A percentile compares a stretch with the other conserved stretches of the same genome.
phyloP scores from a whole-genome alignment of 1,140 invertebrate species.

The Pollicipes pollicipes region DNA sequence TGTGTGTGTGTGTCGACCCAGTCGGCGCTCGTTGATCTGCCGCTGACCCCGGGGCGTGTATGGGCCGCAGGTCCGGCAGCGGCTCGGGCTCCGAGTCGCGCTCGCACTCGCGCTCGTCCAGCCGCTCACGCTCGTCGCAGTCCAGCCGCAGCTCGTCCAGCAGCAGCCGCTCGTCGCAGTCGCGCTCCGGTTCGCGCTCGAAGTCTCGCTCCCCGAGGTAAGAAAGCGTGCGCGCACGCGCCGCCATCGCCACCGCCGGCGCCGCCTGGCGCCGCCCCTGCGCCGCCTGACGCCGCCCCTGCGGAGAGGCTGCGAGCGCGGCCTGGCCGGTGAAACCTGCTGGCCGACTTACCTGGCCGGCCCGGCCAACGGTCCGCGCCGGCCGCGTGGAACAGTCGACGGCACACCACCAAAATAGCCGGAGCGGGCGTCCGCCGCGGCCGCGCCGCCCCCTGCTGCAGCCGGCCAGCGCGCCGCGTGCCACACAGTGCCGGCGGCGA shows the following conservation, averaged over 20 bases:
- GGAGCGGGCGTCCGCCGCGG: background rate
- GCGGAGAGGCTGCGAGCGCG: too few relatives aligned
- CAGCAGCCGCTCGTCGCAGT: background rate
- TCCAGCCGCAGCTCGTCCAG: background rate
- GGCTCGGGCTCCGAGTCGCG: background rate
- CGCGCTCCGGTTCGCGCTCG: background rate
- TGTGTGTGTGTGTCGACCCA: too few relatives aligned
- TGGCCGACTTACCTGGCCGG: background rate
- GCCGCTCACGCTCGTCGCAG: background rate
- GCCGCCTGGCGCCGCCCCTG: too few relatives aligned
- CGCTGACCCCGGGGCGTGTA: too few relatives aligned
- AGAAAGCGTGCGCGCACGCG: too few relatives aligned
- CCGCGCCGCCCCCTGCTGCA: too few relatives aligned
- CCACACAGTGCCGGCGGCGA: background rate
- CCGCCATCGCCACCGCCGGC: too few relatives aligned
- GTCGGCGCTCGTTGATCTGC: too few relatives aligned
- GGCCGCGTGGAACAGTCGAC: background rate
- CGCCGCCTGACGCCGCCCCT: background rate
- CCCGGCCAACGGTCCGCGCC: background rate
- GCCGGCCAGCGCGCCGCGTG: background rate
- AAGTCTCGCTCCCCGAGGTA: background rate
- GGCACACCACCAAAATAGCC: background rate
- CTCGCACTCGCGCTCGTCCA: background rate
- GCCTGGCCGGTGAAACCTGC: slow-evolving; percentile 1
- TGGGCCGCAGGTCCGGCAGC: background rate